These are phyloP conservation scores for Coracias cyanogaster DNA, from an alignment of 2,797 vertebrate genomes.

Conservation along the genomic window DNA sequence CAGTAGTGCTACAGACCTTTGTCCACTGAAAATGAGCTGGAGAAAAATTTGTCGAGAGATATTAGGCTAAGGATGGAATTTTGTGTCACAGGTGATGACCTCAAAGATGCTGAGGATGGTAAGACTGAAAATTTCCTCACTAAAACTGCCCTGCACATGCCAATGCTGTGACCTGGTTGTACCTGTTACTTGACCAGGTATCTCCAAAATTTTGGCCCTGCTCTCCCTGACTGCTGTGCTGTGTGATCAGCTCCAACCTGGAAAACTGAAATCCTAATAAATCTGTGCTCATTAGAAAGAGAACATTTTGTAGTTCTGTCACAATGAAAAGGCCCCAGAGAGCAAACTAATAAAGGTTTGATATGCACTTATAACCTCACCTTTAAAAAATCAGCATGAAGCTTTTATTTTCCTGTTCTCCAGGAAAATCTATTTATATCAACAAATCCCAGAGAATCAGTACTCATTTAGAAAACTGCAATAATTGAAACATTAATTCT, in stretches of 20 bases:
- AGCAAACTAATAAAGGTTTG: background rate
- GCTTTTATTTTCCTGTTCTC: constrained; percentile 11
- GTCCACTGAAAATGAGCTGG: background rate
- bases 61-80: background rate
- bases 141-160: background rate
- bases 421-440: constrained; percentile 9
- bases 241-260: background rate
- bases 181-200: background rate
- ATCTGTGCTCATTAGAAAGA: background rate
- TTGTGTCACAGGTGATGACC: background rate
- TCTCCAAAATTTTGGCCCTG: background rate
- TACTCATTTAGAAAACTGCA: background rate
- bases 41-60: background rate
- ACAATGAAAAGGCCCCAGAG: background rate
- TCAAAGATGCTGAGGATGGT: background rate
- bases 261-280: background rate
- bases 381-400: background rate
- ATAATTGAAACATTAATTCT: background rate
- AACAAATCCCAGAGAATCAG: background rate
- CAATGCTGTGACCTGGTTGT: background rate
- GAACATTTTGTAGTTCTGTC: background rate
- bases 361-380: background rate
- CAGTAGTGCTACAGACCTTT: background rate
- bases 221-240: background rate
- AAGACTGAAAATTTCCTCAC: background rate